Evolutionary conservation across 1,140 invertebrate species (phyloP), one percentile per base, ranked within the genome.

Genomic region (Trichonephila clavata): DNA sequence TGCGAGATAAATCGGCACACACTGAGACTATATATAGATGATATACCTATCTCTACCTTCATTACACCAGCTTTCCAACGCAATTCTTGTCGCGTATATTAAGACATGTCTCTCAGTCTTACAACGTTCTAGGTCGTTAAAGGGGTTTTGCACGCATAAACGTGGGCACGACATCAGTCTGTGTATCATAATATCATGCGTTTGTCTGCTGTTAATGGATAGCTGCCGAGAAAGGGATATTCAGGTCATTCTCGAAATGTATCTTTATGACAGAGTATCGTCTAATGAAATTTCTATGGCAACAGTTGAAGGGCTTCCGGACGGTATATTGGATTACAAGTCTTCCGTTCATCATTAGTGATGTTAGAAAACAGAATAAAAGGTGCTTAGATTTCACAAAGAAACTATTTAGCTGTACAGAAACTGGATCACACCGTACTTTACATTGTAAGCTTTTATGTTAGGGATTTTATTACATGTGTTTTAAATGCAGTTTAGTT

Each of bases 281-380:
- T 60, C 77, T 90, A 81, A 80, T 90, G 68, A 90, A 90, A 80
- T 90, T 80, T 90, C 89, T 90, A 81, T 90, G 89, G 71, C 89
- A 90, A 57, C 89, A 90, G 71, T 90, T 89, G 60, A 63, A 65
- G 65, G 60, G 32, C 59, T 61, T 63, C 16, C 24, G 24, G 32
- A 27, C 50, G n/a, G 14, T n/a, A 77, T 39, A 89, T 50, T 89
- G 87, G 87, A 89, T 89, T 77, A 89, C 63, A 71, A 89, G 50
- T 24, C 32, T 61, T n/a, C 86, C 61, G 60, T 71, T 89, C 87
- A 68, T 43, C 63, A 89, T 89, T 50, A 65, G n/a, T 71, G 20
- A 59, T 24, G 39, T 27, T 39, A 59, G 20, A 14, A 50, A 89
- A 57, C 63, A 16, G 63, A 14, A 89, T 89, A 68, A 32, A 86